Percentiles rank a stretch among this genome's conserved stretches.
These are phyloP conservation scores for Neodiprion pinetum DNA, from an alignment of 1,140 invertebrate genomes.

Conservation along the genomic window DNA sequence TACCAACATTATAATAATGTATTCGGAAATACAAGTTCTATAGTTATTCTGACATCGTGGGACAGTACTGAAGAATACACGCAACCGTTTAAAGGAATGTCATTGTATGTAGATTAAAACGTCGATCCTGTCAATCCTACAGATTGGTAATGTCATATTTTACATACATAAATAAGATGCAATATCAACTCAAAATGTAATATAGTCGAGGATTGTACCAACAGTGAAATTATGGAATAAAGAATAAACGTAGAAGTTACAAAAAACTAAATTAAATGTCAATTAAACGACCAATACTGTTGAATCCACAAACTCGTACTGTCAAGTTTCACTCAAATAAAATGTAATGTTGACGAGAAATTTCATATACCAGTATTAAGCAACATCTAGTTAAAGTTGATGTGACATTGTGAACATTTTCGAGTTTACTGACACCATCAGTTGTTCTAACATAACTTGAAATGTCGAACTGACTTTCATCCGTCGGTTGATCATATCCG, in stretches of 20 bases:
- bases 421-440: background rate
- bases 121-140: background rate
- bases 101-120: background rate
- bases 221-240: background rate
- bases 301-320: background rate
- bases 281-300: background rate
- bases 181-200: background rate
- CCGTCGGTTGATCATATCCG: background rate
- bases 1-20: background rate
- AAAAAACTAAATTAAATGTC: background rate
- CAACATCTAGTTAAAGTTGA: background rate
- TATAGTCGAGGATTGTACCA: background rate
- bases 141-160: background rate
- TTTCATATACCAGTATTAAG: background rate
- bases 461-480: background rate
- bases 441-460: background rate
- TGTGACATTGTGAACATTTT: background rate
- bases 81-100: background rate
- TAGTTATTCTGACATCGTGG: background rate
- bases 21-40: background rate
- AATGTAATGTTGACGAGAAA: background rate
- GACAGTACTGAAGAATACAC: background rate
- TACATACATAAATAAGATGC: background rate
- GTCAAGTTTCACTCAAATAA: background rate
- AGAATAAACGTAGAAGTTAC: background rate